Base-by-base conservation (phyloP, 2,888 invertebrate genomes). In the Tiphia femorata region DNA sequence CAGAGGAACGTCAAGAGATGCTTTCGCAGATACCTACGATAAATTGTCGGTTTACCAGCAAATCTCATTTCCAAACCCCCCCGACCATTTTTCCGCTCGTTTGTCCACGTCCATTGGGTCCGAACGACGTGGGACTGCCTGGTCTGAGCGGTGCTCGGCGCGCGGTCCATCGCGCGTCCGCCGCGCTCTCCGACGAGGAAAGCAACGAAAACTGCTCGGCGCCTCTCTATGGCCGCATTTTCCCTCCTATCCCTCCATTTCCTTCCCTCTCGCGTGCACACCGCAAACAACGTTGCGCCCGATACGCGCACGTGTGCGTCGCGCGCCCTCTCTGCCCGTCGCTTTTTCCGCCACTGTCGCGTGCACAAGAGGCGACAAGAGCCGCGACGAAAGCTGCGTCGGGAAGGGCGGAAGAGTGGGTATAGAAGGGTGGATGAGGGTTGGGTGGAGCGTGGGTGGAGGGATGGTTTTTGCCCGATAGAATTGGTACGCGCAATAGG, bases 31-130 rank as follows among this genome's bases (percentile, higher is more conserved):
- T 81, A 79, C 75, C 80, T 78, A 75, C 78, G 79, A 82, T 79
- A 81, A 82, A 82, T 82, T 82, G 82, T 82, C 82, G 82, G 82
- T 82, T 82, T 79, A 83, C 82, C 82, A 79, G 78, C 79, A 79
- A 82, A 82, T 83, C 81, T 83, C 81, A 82, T 82, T 82, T 80
- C 79, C 79, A 80, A 77, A 75, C 75, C 70, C 70, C 65, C 68
- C n/a, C n/a, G n/a, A n/a, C 65, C 69, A 74, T 77, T 78, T 79
- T 78, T 79, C 72, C 73, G 67, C 75, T 72, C 75, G 77, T 76
- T 76, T 76, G 72, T 76, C 74, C 73, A 69, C 70, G 69, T 70
- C 69, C 70, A 69, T 70, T 25, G 55, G 67, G n/a, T 48, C 59
- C 46, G 62, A 60, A 65, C 65, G 59, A 55, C 69, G 67, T 50